Conservation (phyloP, 2,888 invertebrate species). For the Octonoba sinensis region DNA sequence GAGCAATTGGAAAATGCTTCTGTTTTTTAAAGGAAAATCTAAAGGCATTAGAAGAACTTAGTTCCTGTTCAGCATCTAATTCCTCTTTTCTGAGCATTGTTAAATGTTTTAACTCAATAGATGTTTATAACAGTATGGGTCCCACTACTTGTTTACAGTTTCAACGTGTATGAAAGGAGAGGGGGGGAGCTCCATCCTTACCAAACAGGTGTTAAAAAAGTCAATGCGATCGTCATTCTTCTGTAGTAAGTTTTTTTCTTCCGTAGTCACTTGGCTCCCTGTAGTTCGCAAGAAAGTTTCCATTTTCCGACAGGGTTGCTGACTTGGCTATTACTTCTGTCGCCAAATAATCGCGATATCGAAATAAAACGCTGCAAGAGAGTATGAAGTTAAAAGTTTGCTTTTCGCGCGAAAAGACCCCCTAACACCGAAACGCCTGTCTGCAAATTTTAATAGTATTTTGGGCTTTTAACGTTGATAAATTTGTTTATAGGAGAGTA, state of each 20-base stretch:
- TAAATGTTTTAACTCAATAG: constrained; percentile 35
- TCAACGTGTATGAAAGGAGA: constrained; percentile 31
- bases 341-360: not conserved
- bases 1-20: too few species aligned
- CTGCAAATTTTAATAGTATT: too few species aligned
- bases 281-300: constrained; percentile 26
- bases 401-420: too few species aligned
- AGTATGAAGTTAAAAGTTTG: too few species aligned
- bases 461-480: too few species aligned
- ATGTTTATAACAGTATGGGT: constrained; percentile 40
- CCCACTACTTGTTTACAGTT: constrained; percentile 57
- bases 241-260: constrained; percentile 6
- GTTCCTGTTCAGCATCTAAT: too few species aligned
- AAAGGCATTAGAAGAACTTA: too few species aligned
- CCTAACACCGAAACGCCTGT: too few species aligned
- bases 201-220: constrained; percentile 58
- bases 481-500: too few species aligned
- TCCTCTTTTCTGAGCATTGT: too few species aligned
- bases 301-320: constrained; percentile 34
- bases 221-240: constrained; percentile 44
- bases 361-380: too few species aligned
- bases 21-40: too few species aligned
- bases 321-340: not conserved
- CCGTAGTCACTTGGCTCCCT: constrained; percentile 30
- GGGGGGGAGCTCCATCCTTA: constrained; percentile 16